Evolutionary conservation across 2,888 invertebrate genomes (phyloP).

Genomic region (Dicranocentrus wangi): DNA sequence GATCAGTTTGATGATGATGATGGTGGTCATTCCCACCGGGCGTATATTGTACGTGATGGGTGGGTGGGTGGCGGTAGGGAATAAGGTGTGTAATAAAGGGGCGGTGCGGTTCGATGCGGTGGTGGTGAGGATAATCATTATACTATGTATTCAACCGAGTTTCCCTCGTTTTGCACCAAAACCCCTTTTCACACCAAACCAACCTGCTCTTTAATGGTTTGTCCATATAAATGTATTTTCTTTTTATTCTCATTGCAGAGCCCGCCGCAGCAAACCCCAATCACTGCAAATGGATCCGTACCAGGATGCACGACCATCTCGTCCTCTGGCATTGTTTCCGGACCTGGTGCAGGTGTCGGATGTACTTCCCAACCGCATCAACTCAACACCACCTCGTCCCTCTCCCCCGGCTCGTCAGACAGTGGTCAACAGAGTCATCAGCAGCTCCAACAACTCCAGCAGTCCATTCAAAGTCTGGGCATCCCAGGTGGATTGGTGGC

Average conservation of each 20-base stretch:
- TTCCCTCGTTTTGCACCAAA: too few species aligned
- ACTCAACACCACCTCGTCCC: constrained; percentile 42
- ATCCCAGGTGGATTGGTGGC: constrained; percentile 6
- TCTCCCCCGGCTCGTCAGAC: constrained; percentile 50
- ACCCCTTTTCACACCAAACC: too few species aligned
- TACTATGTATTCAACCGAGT: neutral
- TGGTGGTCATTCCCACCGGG: constrained; percentile 4
- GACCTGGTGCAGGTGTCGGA: constrained; percentile 47
- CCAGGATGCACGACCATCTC: constrained; percentile 51
- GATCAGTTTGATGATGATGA: neutral
- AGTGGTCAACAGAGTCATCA: constrained; percentile 51
- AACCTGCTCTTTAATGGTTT: too few species aligned
- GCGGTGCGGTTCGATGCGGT: too few species aligned
- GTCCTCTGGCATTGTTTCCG: constrained; percentile 53
- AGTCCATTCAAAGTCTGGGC: constrained; percentile 57
- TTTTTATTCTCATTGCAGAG: constrained; percentile 19
- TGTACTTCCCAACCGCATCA: constrained; percentile 53
- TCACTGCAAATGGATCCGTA: constrained; percentile 65
- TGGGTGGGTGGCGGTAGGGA: neutral
- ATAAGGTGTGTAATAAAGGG: too few species aligned
- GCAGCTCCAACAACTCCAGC: constrained; percentile 45
- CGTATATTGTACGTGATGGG: neutral
- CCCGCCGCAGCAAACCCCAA: constrained; percentile 62
- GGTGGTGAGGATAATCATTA: constrained; percentile 9
- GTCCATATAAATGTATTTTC: too few species aligned